Base-by-base conservation (phyloP, 2,888 invertebrate genomes). In the Habrosyne pyritoides region DNA sequence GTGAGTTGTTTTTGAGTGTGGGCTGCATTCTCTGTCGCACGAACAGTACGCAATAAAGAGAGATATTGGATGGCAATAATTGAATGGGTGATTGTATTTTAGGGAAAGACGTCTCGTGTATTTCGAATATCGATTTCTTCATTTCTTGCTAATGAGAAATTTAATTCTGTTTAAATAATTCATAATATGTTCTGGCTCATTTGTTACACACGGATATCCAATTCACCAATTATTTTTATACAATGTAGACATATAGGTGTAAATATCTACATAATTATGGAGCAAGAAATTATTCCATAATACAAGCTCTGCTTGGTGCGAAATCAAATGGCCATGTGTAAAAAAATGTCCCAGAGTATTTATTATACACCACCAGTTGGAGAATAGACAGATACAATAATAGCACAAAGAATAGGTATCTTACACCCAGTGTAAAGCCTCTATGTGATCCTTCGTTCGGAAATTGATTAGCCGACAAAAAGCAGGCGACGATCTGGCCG, bases 391-490 rank as follows among this genome's bases (percentile, higher is more conserved):
- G n/a, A n/a, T n/a, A n/a, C n/a, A n/a, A n/a, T n/a, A n/a, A 33
- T 33, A 12, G 33, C 18, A 18, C 42, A 18, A 8, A 8, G 42
- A 42, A 18, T 18, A 42, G 18, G 7, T 5, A 18, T 18, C 18
- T 18, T 18, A 18, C 18, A 42, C n/a, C 42, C 56, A 71, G 73
- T 77, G 71, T 76, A 67, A 57, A 73, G 60, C 59, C 65, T 54
- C 47, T 66, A 24, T 60, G 42, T n/a, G 42, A 42, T 42, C 14
- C 18, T 42, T 18, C 42, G 42, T 42, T 72, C 67, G 69, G 69
- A 80, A 81, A 79, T 77, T 77, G 81, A 79, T 79, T 76, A 76
- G 70, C 63, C 61, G 49, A 66, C 75, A 84, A 85, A 86, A 86
- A 85, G 58, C 60, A 55, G 67, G 68, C 64, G 73, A 70, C 70